Conservation (phyloP, 2,888 invertebrate species). For the Phymatocera aterrima region DNA sequence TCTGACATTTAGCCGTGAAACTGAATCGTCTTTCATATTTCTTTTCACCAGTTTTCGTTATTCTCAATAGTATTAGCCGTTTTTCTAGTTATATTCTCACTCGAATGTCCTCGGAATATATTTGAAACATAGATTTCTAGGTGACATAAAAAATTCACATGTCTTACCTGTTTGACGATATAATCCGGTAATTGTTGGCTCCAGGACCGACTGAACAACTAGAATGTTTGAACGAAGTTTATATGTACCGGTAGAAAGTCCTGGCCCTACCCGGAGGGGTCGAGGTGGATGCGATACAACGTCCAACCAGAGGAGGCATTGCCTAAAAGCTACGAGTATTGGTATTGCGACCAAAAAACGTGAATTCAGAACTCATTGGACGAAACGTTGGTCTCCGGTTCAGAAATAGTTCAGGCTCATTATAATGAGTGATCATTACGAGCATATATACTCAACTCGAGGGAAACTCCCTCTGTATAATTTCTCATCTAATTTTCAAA, state of each 20-base stretch:
- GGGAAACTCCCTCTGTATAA: too few species aligned
- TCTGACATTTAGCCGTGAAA: too few species aligned
- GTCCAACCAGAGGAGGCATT: conserved; percentile 29
- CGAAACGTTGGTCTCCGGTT: too few species aligned
- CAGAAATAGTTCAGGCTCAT: too few species aligned
- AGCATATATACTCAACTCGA: too few species aligned
- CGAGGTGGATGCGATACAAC: conserved; percentile 34
- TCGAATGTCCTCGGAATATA: neutral
- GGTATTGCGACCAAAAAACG: neutral
- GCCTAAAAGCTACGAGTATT: too few species aligned
- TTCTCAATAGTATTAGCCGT: too few species aligned
- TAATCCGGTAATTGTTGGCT: conserved; percentile 62
- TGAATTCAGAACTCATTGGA: neutral
- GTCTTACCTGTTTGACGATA: conserved; percentile 52
- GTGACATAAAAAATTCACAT: conserved; percentile 16
- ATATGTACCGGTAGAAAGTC: conserved; percentile 73
- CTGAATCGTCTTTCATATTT: too few species aligned
- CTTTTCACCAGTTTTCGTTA: too few species aligned
- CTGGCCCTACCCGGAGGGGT: conserved; percentile 50
- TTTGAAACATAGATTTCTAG: neutral
- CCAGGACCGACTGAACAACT: conserved; percentile 67
- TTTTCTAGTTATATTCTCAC: too few species aligned
- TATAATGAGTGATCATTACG: too few species aligned
- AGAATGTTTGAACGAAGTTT: conserved; percentile 66
- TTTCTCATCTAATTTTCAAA: too few species aligned